A percentile compares a stretch with the other conserved stretches of the same genome.
Evolutionary conservation across 2,113 vertebrate genomes (phyloP).

Genomic region (Fulica atra): DNA sequence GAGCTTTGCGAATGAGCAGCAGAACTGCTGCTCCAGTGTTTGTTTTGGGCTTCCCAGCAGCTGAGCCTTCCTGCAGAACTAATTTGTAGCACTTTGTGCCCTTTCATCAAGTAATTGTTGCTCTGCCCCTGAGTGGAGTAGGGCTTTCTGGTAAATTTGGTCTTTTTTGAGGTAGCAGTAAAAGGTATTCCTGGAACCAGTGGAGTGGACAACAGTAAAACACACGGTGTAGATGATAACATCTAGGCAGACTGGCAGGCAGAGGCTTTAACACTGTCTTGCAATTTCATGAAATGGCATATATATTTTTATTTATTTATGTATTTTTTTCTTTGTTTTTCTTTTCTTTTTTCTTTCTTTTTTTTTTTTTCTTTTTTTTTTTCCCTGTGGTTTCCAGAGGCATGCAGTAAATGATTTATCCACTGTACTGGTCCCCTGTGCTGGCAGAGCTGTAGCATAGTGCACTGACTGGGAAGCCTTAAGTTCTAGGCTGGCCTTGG

Average conservation of each 20-base stretch:
- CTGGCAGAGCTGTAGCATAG: constrained; percentile 62
- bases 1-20: background rate
- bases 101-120: background rate
- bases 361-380: background rate
- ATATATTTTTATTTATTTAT: constrained; percentile 51
- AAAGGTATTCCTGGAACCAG: background rate
- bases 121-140: background rate
- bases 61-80: background rate
- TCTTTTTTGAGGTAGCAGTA: background rate
- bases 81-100: background rate
- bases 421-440: constrained; percentile 41
- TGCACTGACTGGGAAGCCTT: constrained; percentile 49
- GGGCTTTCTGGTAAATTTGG: background rate
- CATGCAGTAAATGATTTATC: constrained; percentile 40
- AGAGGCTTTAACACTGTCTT: background rate
- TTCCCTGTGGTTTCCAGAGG: constrained; percentile 41
- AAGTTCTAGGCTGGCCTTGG: constrained; percentile 54
- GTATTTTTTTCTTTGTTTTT: background rate
- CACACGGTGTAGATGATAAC: background rate
- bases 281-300: background rate
- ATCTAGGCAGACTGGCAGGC: background rate
- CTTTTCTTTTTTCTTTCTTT: too few species aligned
- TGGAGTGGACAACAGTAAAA: background rate
- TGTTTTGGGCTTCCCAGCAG: background rate
- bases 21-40: background rate